Evolutionary conservation across 2,113 vertebrate species (phyloP).

Genomic region (Globicephala melas): DNA sequence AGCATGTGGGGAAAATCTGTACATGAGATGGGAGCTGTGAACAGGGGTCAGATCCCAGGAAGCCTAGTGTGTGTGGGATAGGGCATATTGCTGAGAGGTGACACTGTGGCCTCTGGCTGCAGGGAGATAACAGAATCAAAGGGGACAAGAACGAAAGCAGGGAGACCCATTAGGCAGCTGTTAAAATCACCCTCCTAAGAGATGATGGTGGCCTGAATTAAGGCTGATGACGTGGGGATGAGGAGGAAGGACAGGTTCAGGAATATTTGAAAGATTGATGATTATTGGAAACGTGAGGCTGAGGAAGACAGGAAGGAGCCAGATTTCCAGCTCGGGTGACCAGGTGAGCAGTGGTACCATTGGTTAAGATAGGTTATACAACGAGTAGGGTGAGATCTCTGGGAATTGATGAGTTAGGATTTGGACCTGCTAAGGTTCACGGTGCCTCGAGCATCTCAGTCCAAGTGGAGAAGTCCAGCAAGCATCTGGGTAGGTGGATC

Average conservation of each 20-base stretch:
- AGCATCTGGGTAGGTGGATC: background rate
- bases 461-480: background rate
- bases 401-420: background rate
- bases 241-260: background rate
- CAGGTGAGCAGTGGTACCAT: background rate
- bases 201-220: background rate
- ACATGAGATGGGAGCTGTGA: background rate
- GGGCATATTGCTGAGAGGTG: background rate
- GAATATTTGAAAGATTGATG: background rate
- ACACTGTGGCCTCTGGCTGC: background rate
- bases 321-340: background rate
- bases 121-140: background rate
- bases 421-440: background rate
- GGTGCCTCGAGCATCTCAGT: background rate
- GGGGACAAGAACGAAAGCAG: background rate
- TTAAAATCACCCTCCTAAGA: background rate
- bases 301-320: background rate
- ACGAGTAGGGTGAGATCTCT: background rate
- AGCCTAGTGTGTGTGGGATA: accelerated
- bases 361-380: background rate
- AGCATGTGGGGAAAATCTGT: background rate
- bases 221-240: background rate
- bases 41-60: background rate
- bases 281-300: background rate
- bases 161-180: background rate